A percentile compares a stretch with the other conserved stretches of the same genome.
Evolutionary conservation across 2,888 invertebrate species (phyloP).

Genomic region (Drosophila greeni): DNA sequence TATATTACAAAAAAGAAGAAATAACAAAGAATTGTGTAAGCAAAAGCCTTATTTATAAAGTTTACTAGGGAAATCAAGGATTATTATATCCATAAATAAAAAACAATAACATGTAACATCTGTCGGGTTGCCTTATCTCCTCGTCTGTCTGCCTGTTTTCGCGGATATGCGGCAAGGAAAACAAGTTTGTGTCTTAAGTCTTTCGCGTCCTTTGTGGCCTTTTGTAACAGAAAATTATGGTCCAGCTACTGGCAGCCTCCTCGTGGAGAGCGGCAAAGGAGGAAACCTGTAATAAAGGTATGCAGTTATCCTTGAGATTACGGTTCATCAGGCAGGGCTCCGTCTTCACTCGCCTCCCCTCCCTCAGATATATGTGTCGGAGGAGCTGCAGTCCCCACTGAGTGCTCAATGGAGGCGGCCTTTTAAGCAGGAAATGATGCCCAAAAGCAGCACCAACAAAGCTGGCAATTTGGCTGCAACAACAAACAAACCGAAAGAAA

Average conservation of each 20-base stretch:
- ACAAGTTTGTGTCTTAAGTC: constrained; percentile 46
- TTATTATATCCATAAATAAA: background rate
- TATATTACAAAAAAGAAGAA: no score
- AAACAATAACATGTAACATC: background rate
- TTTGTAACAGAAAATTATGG: constrained; percentile 42
- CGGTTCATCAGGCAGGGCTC: constrained; percentile 36
- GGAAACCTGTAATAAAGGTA: constrained; percentile 45
- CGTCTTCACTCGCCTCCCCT: background rate
- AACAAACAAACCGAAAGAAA: constrained; percentile 21
- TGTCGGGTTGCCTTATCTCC: background rate
- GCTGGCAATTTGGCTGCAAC: constrained; percentile 42
- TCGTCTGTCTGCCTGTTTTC: background rate
- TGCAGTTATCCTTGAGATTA: constrained; percentile 65
- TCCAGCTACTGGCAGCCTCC: constrained; percentile 25
- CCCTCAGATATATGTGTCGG: constrained; percentile 6
- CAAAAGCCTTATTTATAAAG: background rate
- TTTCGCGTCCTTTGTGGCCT: constrained; percentile 45
- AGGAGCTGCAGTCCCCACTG: constrained; percentile 11
- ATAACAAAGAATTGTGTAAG: no score
- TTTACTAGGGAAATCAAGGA: background rate
- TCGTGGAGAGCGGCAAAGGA: background rate
- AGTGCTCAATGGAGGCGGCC: constrained; percentile 16
- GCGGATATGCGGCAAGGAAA: constrained; percentile 37
- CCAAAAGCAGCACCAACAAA: constrained; percentile 41
- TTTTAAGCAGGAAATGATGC: constrained; percentile 64